A percentile compares a stretch with the other conserved stretches of the same genome.
Evolutionary conservation across 2,113 vertebrate genomes (phyloP).

Genomic region (Mormoops blainvillei): DNA sequence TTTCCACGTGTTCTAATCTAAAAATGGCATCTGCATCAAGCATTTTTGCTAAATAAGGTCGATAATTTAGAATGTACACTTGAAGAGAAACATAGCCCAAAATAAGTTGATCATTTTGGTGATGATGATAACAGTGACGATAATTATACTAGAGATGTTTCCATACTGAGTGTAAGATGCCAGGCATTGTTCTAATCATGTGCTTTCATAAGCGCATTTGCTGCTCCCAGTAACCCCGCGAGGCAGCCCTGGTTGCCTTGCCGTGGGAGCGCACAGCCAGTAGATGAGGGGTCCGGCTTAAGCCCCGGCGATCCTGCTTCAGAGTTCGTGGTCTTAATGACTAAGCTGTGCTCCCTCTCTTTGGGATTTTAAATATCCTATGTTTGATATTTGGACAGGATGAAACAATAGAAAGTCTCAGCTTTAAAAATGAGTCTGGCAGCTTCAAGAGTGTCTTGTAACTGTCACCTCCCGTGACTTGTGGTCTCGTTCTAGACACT

Average conservation of each 20-base stretch:
- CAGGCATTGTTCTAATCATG: background rate
- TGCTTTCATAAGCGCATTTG: background rate
- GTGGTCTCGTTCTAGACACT: background rate
- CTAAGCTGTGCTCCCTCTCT: background rate
- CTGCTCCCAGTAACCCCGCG: background rate
- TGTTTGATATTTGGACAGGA: background rate
- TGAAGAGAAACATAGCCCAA: background rate
- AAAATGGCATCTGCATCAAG: background rate
- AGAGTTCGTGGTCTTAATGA: background rate
- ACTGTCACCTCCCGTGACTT: background rate
- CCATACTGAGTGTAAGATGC: background rate
- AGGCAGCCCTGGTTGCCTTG: background rate
- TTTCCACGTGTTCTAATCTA: background rate
- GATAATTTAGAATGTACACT: background rate
- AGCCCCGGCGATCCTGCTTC: background rate
- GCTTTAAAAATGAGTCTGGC: background rate
- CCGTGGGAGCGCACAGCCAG: background rate
- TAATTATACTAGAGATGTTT: background rate
- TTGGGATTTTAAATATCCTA: background rate
- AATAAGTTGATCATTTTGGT: background rate
- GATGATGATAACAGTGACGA: background rate
- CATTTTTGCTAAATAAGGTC: background rate
- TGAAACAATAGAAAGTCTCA: background rate
- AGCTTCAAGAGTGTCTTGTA: background rate
- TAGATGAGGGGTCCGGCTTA: background rate